These are phyloP conservation scores for Halisarca cf. caerulea DNA, from an alignment of 37 sponge, comb jelly and placozoan genomes.

Conservation along the genomic window DNA sequence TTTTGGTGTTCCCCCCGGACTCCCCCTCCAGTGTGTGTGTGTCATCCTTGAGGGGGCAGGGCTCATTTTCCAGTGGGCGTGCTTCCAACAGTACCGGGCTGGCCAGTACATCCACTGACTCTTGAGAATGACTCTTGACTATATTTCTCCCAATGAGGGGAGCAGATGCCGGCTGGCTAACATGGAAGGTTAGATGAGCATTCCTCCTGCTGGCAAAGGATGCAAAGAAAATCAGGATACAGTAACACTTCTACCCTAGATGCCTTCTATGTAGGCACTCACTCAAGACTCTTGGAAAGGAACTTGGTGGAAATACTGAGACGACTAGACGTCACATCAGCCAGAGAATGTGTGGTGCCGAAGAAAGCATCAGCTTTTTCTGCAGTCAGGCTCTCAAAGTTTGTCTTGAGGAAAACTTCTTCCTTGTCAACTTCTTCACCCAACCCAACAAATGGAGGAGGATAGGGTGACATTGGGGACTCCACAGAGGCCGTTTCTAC, in stretches of 20 bases:
- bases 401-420: slow-evolving; percentile 38
- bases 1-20: neutral
- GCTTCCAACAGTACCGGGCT: neutral
- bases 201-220: neutral
- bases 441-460: neutral
- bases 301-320: slow-evolving; percentile 66
- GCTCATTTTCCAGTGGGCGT: neutral
- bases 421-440: neutral
- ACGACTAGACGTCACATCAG: neutral
- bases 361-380: slow-evolving; percentile 11
- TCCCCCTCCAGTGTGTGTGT: too few relatives aligned
- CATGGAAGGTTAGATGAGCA: neutral
- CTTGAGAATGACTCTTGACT: neutral
- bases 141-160: neutral
- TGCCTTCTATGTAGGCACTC: neutral
- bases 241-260: slow-evolving; percentile 2
- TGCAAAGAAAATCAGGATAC: neutral
- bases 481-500: too few relatives aligned
- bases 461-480: neutral
- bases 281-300: slow-evolving; percentile 9
- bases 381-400: slow-evolving; percentile 55
- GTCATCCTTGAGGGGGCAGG: too few relatives aligned
- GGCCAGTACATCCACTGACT: neutral
- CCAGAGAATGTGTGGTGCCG: neutral
- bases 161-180: neutral